Base-by-base conservation (phyloP, 2,113 vertebrate species). In the Propithecus coquereli region DNA sequence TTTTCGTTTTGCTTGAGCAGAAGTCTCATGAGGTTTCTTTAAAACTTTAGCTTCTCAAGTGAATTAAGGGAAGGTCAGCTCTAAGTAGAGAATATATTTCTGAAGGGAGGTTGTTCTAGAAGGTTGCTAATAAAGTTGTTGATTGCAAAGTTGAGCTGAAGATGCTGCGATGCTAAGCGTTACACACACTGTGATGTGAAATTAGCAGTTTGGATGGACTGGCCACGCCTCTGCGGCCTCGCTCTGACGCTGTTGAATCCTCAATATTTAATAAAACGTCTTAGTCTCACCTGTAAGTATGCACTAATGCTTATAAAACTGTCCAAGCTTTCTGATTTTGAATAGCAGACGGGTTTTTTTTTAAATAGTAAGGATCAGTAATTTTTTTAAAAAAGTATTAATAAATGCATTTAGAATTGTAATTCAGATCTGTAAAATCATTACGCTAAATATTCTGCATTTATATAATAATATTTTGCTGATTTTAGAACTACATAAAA, bases 391-490 rank as follows among this genome's bases (percentile, higher is more conserved):
- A 22, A 9, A 30, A 13, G 34, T 37, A 87, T 52, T 94, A 83
- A 94, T 87, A 71, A 73, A 61, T 79, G 94, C 34, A 17, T 68
- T 91, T 95, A 87, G 11, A 74, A 54, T 89, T 94, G 32, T 57
- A 88, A 74, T 94, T 96, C 37, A 91, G 45, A 57, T 95, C 34
- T 83, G 0, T 91, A 71, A 95, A 84, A 59, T 34, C 50, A 68
- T 17, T 34, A 87, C 50, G 79, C 5, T 89, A 92, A 82, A 54
- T 57, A 84, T n/a, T 87, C 30, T 93, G n/a, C 37, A 59, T 71
- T 91, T 97, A 95, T 94, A 30, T 89, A 92, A 30, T 89, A 92
- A 0, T 40, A 80, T 91, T 91, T 74, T 84, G 91, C 79, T 93
- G 14, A 25, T n/a, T 94, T 65, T 68, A 91, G 4, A 92, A 90